A percentile compares a stretch with the other conserved stretches of the same genome.
phyloP scores from a whole-genome alignment of 2,888 invertebrate genomes.

The Napeogenes inachia region DNA sequence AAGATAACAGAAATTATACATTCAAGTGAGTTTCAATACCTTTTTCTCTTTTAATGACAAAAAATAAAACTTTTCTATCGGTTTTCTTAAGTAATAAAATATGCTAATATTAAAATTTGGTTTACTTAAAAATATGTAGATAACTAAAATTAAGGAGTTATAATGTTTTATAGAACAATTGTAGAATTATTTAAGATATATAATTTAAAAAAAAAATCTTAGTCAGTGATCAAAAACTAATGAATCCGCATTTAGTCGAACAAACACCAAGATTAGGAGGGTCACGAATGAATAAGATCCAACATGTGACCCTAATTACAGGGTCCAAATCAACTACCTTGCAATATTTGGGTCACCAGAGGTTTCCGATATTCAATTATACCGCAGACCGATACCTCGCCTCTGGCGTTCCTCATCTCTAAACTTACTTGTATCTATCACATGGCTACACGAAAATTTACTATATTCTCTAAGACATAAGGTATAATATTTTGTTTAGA shows the following conservation, averaged over 20 bases:
- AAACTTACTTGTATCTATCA: constrained; percentile 51
- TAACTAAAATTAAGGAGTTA: too few relatives aligned
- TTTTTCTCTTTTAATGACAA: too few relatives aligned
- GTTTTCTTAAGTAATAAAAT: too few relatives aligned
- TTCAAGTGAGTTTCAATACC: too few relatives aligned
- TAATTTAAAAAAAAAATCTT: background rate
- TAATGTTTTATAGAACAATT: too few relatives aligned
- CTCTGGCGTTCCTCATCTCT: constrained; percentile 55
- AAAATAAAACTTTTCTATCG: too few relatives aligned
- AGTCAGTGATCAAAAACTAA: constrained; percentile 8
- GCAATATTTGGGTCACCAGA: constrained; percentile 50
- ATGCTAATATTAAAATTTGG: too few relatives aligned
- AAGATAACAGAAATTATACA: constrained; percentile 9
- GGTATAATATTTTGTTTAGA: constrained; percentile 33
- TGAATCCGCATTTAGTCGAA: constrained; percentile 14
- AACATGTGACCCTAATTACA: constrained; percentile 32
- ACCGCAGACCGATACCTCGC: constrained; percentile 58
- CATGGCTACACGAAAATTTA: constrained; percentile 30
- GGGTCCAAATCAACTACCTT: constrained; percentile 41
- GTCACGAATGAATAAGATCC: constrained; percentile 22
- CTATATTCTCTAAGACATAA: constrained; percentile 28
- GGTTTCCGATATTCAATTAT: constrained; percentile 66
- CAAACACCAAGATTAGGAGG: constrained; percentile 25
- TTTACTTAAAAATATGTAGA: too few relatives aligned
- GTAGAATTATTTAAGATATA: background rate